phyloP scores from a whole-genome alignment of 2,888 invertebrate species.

The Nephrotoma appendiculata region DNA sequence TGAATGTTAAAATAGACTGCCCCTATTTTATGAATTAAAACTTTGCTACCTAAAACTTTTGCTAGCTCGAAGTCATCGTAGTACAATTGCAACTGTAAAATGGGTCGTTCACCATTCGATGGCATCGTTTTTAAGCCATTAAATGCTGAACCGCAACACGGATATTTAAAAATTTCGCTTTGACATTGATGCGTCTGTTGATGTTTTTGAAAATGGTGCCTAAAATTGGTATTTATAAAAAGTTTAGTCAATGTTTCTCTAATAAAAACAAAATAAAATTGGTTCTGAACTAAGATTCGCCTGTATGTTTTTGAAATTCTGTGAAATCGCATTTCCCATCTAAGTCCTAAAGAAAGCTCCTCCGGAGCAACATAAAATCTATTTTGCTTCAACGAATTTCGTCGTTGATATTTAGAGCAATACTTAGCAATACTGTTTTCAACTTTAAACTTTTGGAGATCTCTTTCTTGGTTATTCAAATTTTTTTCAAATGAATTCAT shows the following conservation, averaged over 20 bases:
- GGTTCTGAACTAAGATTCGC: background rate
- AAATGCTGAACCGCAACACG: too few relatives aligned
- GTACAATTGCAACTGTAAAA: too few relatives aligned
- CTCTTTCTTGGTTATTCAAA: background rate
- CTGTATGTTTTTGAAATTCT: too few relatives aligned
- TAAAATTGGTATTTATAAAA: background rate
- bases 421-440: background rate
- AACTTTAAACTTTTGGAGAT: background rate
- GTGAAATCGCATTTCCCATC: background rate
- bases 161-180: too few relatives aligned
- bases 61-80: too few relatives aligned
- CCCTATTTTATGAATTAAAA: background rate
- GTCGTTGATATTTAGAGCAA: background rate
- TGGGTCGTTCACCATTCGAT: too few relatives aligned
- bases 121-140: too few relatives aligned
- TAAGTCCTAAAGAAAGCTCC: background rate
- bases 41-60: background rate
- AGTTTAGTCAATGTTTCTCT: background rate
- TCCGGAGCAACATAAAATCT: background rate
- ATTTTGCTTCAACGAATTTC: background rate
- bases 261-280: background rate
- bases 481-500: background rate
- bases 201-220: background rate
- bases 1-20: background rate
- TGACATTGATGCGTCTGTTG: background rate